phyloP scores from a whole-genome alignment of 2,113 vertebrate species.

The Centropus bengalensis region DNA sequence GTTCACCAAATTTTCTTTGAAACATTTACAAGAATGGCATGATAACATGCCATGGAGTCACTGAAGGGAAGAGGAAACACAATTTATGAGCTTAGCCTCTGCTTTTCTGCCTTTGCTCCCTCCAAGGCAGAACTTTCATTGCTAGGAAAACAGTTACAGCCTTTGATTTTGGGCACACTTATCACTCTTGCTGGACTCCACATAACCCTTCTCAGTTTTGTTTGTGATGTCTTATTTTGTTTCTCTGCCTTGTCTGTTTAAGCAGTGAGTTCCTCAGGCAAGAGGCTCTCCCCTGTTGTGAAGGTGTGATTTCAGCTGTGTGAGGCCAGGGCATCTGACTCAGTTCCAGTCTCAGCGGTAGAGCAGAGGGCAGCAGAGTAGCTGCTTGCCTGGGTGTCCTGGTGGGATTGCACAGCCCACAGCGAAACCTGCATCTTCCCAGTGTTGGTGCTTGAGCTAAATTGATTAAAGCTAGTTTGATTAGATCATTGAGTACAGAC shows the following conservation, averaged over 20 bases:
- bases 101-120: neutral
- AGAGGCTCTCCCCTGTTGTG: neutral
- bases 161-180: neutral
- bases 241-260: neutral
- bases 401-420: neutral
- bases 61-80: neutral
- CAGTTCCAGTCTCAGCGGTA: rapidly evolving
- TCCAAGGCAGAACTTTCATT: neutral
- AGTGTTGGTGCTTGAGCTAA: neutral
- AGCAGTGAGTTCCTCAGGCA: neutral
- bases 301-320: neutral
- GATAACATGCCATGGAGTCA: neutral
- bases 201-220: neutral
- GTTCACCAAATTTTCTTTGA: neutral
- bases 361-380: neutral
- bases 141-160: neutral
- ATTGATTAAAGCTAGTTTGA: neutral
- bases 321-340: neutral
- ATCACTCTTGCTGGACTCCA: neutral
- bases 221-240: neutral
- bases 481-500: neutral
- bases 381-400: neutral
- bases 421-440: neutral
- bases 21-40: neutral
- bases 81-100: neutral